A percentile compares a stretch with the other conserved stretches of the same genome.
Conservation (phyloP, 2,797 vertebrate genomes). For the Molossus molossus region DNA sequence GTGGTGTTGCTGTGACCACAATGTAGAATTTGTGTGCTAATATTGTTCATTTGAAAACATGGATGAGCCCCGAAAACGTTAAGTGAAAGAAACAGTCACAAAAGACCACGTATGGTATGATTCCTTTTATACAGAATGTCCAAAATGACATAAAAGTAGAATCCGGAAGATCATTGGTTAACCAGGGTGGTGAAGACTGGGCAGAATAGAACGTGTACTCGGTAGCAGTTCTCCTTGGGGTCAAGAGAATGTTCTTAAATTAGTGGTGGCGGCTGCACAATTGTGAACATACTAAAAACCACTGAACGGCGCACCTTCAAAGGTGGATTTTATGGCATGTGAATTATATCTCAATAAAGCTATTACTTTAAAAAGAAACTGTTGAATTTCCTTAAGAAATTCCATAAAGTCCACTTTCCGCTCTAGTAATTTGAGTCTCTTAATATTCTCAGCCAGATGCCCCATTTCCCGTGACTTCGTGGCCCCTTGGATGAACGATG, state of each 20-base stretch:
- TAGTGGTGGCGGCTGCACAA: neutral
- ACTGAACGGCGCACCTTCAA: too few relatives aligned
- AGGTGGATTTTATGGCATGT: neutral
- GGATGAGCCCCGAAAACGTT: neutral
- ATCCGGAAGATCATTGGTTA: neutral
- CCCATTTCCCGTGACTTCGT: neutral
- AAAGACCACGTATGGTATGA: neutral
- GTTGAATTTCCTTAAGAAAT: neutral
- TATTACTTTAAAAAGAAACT: neutral
- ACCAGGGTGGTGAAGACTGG: accelerated
- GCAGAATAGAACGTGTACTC: neutral
- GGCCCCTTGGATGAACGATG: too few relatives aligned
- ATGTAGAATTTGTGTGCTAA: neutral
- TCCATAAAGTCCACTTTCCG: neutral
- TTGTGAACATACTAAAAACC: neutral
- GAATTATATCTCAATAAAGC: neutral
- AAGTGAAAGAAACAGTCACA: neutral
- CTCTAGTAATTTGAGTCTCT: neutral
- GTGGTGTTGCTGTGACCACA: neutral
- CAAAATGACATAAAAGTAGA: neutral
- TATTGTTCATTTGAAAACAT: neutral
- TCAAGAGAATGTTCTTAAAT: neutral
- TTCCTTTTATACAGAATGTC: accelerated
- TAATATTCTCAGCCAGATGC: neutral
- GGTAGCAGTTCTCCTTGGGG: neutral